Percentiles rank a stretch among this genome's conserved stretches.
These are phyloP conservation scores for Aplysina aerophoba DNA, from an alignment of 37 sponge, comb jelly and placozoan species.

Conservation along the genomic window DNA sequence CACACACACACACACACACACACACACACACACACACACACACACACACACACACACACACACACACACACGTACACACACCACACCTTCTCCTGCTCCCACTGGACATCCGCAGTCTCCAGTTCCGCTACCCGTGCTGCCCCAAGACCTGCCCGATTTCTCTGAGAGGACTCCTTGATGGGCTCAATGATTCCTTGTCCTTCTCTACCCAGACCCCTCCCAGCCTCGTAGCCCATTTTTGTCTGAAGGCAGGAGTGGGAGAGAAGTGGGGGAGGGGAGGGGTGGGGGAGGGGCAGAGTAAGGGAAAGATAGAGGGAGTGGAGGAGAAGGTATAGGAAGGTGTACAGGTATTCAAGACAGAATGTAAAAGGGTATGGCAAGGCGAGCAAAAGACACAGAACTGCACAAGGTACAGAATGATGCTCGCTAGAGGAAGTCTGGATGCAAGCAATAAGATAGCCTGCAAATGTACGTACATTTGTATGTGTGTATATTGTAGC, in stretches of 20 bases:
- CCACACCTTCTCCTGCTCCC: constrained; percentile 76
- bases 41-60: too few relatives aligned
- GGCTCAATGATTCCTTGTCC: constrained; percentile 69
- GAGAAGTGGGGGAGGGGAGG: background rate
- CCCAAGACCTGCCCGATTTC: constrained; percentile 72
- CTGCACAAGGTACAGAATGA: too few relatives aligned
- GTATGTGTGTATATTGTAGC: too few relatives aligned
- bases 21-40: background rate
- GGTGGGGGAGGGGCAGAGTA: background rate
- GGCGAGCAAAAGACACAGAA: background rate
- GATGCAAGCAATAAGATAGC: too few relatives aligned
- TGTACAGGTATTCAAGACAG: background rate
- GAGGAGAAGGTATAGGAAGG: background rate
- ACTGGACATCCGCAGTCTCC: constrained; percentile 64
- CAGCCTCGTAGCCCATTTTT: constrained; percentile 80
- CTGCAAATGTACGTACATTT: too few relatives aligned
- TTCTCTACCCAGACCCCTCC: constrained; percentile 64
- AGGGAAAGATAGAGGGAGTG: background rate
- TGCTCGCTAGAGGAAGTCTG: too few relatives aligned
- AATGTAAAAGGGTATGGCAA: background rate
- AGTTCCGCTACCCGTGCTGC: constrained; percentile 36
- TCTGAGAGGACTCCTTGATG: constrained; percentile 66
- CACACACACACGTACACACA: too few relatives aligned
- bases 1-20: too few relatives aligned
- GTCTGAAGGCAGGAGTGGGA: constrained; percentile 36